Evolutionary conservation across 2,888 invertebrate genomes (phyloP).

Genomic region (Lingula anatina): DNA sequence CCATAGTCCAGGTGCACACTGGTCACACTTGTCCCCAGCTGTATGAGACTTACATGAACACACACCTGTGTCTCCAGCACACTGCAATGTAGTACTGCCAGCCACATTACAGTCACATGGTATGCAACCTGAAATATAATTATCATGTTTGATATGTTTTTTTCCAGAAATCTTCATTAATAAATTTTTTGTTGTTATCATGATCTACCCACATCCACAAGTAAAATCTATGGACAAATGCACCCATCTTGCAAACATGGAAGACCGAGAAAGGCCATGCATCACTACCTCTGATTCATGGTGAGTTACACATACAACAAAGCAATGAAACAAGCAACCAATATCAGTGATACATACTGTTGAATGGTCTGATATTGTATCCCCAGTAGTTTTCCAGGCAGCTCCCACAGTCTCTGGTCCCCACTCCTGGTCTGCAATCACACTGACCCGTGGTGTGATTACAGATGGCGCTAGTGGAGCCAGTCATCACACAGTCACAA

Average conservation of each 20-base stretch:
- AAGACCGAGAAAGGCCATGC: too few species aligned
- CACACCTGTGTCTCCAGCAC: slow-evolving; percentile 21
- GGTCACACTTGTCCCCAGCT: slow-evolving; percentile 18
- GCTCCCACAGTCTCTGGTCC: slow-evolving; percentile 10
- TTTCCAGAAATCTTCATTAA: too few species aligned
- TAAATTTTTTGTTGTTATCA: too few species aligned
- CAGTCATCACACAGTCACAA: slow-evolving; percentile 17
- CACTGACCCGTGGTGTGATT: slow-evolving; percentile 18
- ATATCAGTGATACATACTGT: too few species aligned
- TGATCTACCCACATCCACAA: too few species aligned
- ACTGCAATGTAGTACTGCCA: slow-evolving; percentile 24
- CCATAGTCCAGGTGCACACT: slow-evolving; percentile 18
- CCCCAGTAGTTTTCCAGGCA: slow-evolving; percentile 16
- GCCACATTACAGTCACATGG: slow-evolving; percentile 21
- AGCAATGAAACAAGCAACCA: too few species aligned
- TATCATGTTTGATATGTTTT: too few species aligned
- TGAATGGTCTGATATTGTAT: slow-evolving; percentile 5
- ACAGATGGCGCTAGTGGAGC: slow-evolving; percentile 13
- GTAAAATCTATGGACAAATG: too few species aligned
- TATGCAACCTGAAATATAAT: slow-evolving; percentile 30
- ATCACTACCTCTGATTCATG: too few species aligned
- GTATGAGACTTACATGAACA: slow-evolving; percentile 22
- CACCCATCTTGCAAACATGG: too few species aligned
- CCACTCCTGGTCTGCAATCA: slow-evolving; percentile 16
- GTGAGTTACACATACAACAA: too few species aligned